phyloP scores from a whole-genome alignment of 1,140 invertebrate species.

The Zaprionus ghesquierei region DNA sequence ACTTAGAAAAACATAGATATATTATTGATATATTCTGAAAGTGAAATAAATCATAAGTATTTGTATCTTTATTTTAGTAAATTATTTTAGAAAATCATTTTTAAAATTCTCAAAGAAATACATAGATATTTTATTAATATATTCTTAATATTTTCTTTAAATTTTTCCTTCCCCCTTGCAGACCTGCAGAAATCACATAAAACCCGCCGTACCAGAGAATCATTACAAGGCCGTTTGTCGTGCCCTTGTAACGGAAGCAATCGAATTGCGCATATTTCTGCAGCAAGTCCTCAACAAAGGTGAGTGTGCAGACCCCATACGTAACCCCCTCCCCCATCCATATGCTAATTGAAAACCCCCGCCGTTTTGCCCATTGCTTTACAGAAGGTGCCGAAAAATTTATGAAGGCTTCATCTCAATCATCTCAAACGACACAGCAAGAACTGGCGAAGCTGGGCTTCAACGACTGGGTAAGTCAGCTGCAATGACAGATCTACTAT shows the following conservation, averaged over 20 bases:
- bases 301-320: slow-evolving; percentile 20
- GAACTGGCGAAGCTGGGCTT: slow-evolving; percentile 91
- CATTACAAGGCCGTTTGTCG: slow-evolving; percentile 96
- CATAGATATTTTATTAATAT: neutral
- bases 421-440: slow-evolving; percentile 84
- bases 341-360: neutral
- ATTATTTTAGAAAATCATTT: too few species aligned
- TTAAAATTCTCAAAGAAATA: too few species aligned
- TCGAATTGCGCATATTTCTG: slow-evolving; percentile 94
- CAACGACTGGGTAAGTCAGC: slow-evolving; percentile 91
- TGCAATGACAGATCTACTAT: slow-evolving; percentile 13
- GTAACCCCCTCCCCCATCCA: neutral
- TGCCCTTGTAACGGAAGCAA: slow-evolving; percentile 93
- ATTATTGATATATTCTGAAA: neutral
- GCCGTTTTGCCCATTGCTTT: neutral
- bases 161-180: slow-evolving; percentile 4
- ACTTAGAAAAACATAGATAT: neutral
- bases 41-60: too few species aligned
- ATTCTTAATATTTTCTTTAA: too few species aligned
- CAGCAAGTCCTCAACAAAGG: slow-evolving; percentile 89
- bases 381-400: slow-evolving; percentile 84
- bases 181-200: slow-evolving; percentile 79
- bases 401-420: slow-evolving; percentile 83
- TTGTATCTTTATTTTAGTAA: too few species aligned
- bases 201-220: slow-evolving; percentile 84